Conservation (phyloP, 2,888 invertebrate genomes). For the Aleiodes alternator region DNA sequence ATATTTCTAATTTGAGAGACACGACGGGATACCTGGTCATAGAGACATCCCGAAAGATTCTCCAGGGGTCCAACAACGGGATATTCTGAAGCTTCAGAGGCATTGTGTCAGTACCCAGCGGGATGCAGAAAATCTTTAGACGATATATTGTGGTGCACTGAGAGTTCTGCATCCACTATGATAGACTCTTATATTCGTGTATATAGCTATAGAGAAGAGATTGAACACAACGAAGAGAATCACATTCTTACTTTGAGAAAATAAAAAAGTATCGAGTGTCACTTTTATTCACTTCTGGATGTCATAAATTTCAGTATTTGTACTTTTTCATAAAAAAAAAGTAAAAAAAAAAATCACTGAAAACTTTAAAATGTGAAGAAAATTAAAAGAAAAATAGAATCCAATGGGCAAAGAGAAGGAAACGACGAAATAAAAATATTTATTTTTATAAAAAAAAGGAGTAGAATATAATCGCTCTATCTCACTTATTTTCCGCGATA, state of each 20-base stretch:
- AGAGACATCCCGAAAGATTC: constrained; percentile 59
- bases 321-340: too few species aligned
- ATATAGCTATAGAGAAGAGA: background rate
- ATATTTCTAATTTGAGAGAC: constrained; percentile 59
- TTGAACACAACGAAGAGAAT: background rate
- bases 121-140: constrained; percentile 42
- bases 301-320: constrained; percentile 2
- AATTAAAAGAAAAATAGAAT: too few species aligned
- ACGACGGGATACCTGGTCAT: constrained; percentile 58
- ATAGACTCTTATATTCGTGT: constrained; percentile 7
- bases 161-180: constrained; percentile 11
- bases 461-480: too few species aligned
- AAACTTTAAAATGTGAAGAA: too few species aligned
- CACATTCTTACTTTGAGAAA: background rate
- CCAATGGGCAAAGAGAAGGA: too few species aligned
- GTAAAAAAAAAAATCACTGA: too few species aligned
- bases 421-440: too few species aligned
- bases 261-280: constrained; percentile 14
- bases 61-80: constrained; percentile 56
- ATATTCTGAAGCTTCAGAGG: constrained; percentile 55
- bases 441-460: too few species aligned
- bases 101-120: constrained; percentile 58
- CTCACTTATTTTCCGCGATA: too few species aligned
- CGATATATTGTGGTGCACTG: constrained; percentile 8
- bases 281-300: constrained; percentile 11